These are phyloP conservation scores for Lamprotornis superbus DNA, from an alignment of 2,113 vertebrate species.

Conservation along the genomic window DNA sequence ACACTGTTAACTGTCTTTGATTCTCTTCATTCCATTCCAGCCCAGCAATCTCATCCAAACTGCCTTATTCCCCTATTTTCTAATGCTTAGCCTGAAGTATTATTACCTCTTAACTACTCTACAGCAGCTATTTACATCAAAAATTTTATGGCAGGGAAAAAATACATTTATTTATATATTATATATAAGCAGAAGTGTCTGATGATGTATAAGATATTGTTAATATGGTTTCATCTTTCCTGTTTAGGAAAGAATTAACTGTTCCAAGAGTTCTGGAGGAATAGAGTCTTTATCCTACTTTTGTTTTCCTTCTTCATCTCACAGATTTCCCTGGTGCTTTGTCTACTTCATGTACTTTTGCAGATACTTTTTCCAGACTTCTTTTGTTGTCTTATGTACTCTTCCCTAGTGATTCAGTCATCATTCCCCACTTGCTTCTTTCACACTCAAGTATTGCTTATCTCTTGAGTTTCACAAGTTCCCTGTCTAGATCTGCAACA, in stretches of 20 bases:
- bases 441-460: accelerated
- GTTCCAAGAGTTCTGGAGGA: background rate
- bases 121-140: background rate
- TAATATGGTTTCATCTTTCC: background rate
- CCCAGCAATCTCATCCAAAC: background rate
- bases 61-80: background rate
- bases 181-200: background rate
- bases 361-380: background rate
- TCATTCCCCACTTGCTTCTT: background rate
- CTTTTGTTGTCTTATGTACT: background rate
- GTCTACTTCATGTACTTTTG: background rate
- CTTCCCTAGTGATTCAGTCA: background rate
- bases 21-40: background rate
- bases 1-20: background rate
- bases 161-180: background rate
- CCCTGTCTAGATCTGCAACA: background rate
- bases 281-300: background rate
- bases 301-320: background rate
- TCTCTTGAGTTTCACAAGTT: background rate
- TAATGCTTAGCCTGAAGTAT: background rate
- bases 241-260: background rate
- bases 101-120: background rate
- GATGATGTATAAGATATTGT: background rate
- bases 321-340: background rate
- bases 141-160: background rate